Percentiles rank a stretch among this genome's conserved stretches.
Conservation (phyloP, 1,140 invertebrate genomes). For the Pachyrhynchus sulphureomaculatus region DNA sequence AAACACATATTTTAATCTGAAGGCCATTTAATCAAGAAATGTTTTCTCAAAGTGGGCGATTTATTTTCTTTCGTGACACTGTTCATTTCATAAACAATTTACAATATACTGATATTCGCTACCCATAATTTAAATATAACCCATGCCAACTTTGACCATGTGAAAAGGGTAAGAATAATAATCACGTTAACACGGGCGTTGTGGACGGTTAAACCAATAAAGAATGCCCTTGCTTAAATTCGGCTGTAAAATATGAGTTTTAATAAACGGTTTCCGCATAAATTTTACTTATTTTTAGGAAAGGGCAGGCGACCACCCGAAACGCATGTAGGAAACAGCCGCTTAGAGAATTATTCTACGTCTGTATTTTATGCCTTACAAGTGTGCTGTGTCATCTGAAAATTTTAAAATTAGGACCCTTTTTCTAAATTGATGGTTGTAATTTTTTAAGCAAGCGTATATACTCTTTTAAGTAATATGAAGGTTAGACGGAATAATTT, state of each 20-base stretch:
- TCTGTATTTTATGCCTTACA: slow-evolving; percentile 31
- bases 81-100: no score
- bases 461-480: not conserved
- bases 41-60: no score
- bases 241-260: slow-evolving; percentile 28
- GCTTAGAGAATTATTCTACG: slow-evolving; percentile 24
- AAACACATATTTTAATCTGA: no score
- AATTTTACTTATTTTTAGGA: slow-evolving; percentile 25
- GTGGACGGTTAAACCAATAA: slow-evolving; percentile 21
- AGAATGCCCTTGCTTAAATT: slow-evolving; percentile 24
- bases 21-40: no score
- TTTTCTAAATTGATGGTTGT: slow-evolving; percentile 13
- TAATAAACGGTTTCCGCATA: slow-evolving; percentile 29
- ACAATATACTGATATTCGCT: no score
- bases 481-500: not conserved
- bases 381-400: slow-evolving; percentile 32
- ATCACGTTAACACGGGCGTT: slow-evolving; percentile 27
- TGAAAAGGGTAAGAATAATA: slow-evolving; percentile 25
- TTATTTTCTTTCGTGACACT: no score
- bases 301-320: not conserved
- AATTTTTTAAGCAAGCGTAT: slow-evolving; percentile 9
- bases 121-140: not conserved
- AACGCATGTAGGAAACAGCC: slow-evolving; percentile 28
- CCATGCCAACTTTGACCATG: no score
- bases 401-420: slow-evolving; percentile 31